phyloP scores from a whole-genome alignment of 2,888 invertebrate genomes.

The Drosophila koepferae region DNA sequence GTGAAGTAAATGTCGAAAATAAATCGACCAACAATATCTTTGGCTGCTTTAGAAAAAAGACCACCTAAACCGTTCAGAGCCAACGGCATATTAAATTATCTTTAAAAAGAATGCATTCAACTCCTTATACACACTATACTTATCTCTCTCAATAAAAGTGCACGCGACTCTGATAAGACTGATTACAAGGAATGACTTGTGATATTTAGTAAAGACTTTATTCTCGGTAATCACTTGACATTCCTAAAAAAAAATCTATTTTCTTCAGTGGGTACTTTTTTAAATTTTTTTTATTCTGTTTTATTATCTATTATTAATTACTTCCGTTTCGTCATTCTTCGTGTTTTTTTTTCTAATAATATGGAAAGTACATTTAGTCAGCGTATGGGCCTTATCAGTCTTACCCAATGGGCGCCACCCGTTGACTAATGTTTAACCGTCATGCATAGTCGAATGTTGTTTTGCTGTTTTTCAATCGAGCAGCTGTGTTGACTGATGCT shows the following conservation, averaged over 20 bases:
- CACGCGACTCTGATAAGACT: background rate
- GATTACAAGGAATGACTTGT: background rate
- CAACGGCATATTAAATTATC: slow-evolving; percentile 32
- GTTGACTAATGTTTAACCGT: background rate
- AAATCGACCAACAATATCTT: slow-evolving; percentile 69
- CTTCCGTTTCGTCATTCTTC: background rate
- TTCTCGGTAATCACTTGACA: background rate
- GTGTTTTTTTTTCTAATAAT: background rate
- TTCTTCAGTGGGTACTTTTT: background rate
- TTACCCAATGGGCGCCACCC: slow-evolving; percentile 18
- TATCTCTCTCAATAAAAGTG: background rate
- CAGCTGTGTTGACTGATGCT: slow-evolving; percentile 23
- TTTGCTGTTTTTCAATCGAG: background rate
- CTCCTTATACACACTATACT: background rate
- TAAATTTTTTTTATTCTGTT: background rate
- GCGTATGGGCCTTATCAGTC: background rate
- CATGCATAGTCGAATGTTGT: background rate
- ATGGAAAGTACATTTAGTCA: background rate
- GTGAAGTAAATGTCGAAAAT: slow-evolving; percentile 67
- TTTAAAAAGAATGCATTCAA: background rate
- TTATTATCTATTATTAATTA: background rate
- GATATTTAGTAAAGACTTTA: background rate
- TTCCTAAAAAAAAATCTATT: background rate
- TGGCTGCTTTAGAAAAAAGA: slow-evolving; percentile 29
- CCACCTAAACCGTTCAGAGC: slow-evolving; percentile 52